Conservation (phyloP, 1,140 invertebrate genomes). For the Ceratina japonica region DNA sequence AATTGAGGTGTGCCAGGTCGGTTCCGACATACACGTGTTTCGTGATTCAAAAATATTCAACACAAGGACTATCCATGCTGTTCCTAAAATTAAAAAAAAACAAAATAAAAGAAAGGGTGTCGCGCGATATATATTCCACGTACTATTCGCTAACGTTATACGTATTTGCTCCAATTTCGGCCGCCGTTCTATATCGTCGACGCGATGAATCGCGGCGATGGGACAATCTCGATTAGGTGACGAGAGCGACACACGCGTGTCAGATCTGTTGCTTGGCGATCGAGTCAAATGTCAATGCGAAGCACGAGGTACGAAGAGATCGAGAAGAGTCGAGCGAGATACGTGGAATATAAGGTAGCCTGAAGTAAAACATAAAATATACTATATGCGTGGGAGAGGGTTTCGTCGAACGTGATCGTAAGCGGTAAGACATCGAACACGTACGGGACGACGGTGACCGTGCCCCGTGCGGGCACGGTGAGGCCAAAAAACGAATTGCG, state of each 20-base stretch:
- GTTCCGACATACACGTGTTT: conserved; percentile 59
- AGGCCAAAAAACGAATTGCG: conserved; percentile 16
- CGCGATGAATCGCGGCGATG: background rate
- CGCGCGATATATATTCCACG: conserved; percentile 57
- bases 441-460: conserved; percentile 23
- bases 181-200: background rate
- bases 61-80: conserved; percentile 58
- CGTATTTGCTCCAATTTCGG: background rate
- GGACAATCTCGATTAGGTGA: background rate
- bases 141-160: conserved; percentile 18
- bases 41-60: conserved; percentile 44
- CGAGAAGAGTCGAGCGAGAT: conserved; percentile 30
- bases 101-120: conserved; percentile 34
- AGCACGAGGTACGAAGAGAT: conserved; percentile 13
- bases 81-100: too few species aligned
- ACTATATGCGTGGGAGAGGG: background rate
- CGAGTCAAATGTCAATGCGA: background rate
- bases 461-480: conserved; percentile 9
- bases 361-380: conserved; percentile 46
- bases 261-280: too few species aligned
- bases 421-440: conserved; percentile 49
- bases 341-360: conserved; percentile 51
- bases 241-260: too few species aligned
- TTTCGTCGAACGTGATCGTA: conserved; percentile 3
- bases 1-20: conserved; percentile 62